Evolutionary conservation across 2,888 invertebrate species (phyloP).

Genomic region (Omphaloscelis lunosa): DNA sequence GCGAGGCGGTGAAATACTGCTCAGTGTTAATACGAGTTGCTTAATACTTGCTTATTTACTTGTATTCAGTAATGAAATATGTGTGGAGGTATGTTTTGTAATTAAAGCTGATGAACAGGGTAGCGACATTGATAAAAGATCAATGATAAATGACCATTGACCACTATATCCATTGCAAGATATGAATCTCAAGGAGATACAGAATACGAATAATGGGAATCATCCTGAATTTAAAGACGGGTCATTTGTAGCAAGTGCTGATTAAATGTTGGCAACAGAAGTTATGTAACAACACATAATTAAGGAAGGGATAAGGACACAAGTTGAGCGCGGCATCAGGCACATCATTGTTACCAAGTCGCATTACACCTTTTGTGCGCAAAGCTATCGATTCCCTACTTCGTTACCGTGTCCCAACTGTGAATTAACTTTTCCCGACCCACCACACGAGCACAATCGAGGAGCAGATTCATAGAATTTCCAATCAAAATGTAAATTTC

Average conservation of each 20-base stretch:
- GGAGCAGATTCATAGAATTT: constrained; percentile 76
- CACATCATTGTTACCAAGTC: constrained; percentile 53
- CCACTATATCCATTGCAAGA: background rate
- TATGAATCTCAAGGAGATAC: background rate
- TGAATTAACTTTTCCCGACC: constrained; percentile 75
- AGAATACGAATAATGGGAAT: background rate
- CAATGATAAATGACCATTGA: constrained; percentile 3
- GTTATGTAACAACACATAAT: constrained; percentile 21
- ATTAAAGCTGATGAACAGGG: constrained; percentile 16
- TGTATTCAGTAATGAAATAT: constrained; percentile 20
- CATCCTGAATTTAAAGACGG: background rate
- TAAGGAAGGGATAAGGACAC: constrained; percentile 38
- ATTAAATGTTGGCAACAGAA: constrained; percentile 12
- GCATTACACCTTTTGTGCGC: constrained; percentile 59
- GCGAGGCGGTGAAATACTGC: constrained; percentile 31
- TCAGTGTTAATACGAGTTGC: constrained; percentile 14
- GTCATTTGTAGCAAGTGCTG: constrained; percentile 8
- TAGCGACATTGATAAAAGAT: background rate
- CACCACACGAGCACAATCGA: constrained; percentile 70
- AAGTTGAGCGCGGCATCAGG: constrained; percentile 27
- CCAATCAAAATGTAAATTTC: constrained; percentile 87
- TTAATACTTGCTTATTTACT: constrained; percentile 24
- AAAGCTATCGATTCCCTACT: constrained; percentile 58
- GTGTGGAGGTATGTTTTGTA: background rate
- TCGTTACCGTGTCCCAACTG: constrained; percentile 71